phyloP scores from a whole-genome alignment of 2,797 vertebrate species.

The Acestrorhynchus altus region DNA sequence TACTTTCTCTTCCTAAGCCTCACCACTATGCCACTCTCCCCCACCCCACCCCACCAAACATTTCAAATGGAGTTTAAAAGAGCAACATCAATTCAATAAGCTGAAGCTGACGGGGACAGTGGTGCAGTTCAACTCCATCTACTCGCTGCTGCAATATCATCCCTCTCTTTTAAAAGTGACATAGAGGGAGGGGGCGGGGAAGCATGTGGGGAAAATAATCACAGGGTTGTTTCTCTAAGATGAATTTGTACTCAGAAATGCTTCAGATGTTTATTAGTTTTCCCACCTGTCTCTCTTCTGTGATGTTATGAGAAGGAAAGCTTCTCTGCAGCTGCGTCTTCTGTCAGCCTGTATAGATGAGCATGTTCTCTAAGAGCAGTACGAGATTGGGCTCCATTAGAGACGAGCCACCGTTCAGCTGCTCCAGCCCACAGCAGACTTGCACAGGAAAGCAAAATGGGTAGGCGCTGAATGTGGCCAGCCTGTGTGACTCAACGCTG shows the following conservation, averaged over 20 bases:
- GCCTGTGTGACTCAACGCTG: slow-evolving; percentile 16
- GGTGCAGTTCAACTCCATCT: slow-evolving; percentile 63
- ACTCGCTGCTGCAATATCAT: slow-evolving; percentile 60
- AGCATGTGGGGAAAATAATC: slow-evolving; percentile 56
- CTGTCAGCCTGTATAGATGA: slow-evolving; percentile 28
- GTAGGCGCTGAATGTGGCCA: background rate
- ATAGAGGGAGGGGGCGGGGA: background rate
- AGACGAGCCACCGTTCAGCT: background rate
- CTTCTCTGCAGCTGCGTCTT: slow-evolving; percentile 16
- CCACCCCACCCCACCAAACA: slow-evolving; percentile 35
- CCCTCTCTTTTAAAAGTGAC: slow-evolving; percentile 62
- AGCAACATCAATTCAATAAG: slow-evolving; percentile 71
- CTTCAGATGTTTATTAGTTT: slow-evolving; percentile 67
- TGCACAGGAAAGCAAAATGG: slow-evolving; percentile 1
- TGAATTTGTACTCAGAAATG: slow-evolving; percentile 68
- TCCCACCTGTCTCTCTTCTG: slow-evolving; percentile 24
- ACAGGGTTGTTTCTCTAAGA: slow-evolving; percentile 70
- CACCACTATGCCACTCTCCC: slow-evolving; percentile 43
- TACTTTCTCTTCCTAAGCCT: slow-evolving; percentile 54
- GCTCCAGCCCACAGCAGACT: background rate
- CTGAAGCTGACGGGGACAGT: slow-evolving; percentile 64
- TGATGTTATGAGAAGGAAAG: slow-evolving; percentile 3
- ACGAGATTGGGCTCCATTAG: slow-evolving; percentile 29
- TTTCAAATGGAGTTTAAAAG: slow-evolving; percentile 64
- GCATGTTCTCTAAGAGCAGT: slow-evolving; percentile 17